Base-by-base conservation (phyloP, 2,888 invertebrate genomes). In the Blastobasis lacticolella region DNA sequence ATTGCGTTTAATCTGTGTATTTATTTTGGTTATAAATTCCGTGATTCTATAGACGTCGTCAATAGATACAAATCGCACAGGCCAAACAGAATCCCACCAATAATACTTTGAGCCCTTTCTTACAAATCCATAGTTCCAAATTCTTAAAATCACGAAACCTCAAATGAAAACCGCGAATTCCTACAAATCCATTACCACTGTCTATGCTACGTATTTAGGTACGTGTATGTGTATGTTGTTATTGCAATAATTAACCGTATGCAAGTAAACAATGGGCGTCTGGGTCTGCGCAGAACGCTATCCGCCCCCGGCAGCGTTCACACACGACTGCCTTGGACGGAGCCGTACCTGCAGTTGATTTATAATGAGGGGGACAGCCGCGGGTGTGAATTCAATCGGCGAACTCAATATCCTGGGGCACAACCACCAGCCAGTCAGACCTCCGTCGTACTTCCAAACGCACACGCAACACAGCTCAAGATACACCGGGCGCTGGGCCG, bases 331-430 rank as follows among this genome's bases (percentile, higher is more conserved):
- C 78, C 62, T 69, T 70, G 75, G 83, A 82, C 83, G 72, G 74
- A 75, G 72, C 71, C 73, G 70, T 81, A 84, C 81, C 86, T 88
- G 87, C 81, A 70, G 81, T 83, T 88, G 86, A 88, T 87, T 88
- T 86, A 87, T 83, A 84, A 80, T 78, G 71, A 80, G 76, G 67
- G 80, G 84, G 67, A 61, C 71, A 75, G 73, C 75, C 72, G 74
- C 73, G 78, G 75, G 82, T 81, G 81, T 79, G 79, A 82, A 83
- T 79, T 79, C 76, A 80, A 79, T 81, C 78, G 74, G 73, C 71
- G 70, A 75, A 69, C 65, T 73, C 70, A 63, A 69, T 71, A 62
- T 78, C 73, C 72, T 71, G 73, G 66, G 73, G 73, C 65, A 68
- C 62, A 61, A 51, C 64, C 59, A 68, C 75, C 73, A 75, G 59